Evolutionary conservation across 2,797 vertebrate species (phyloP).

Genomic region (Melanitta fusca): DNA sequence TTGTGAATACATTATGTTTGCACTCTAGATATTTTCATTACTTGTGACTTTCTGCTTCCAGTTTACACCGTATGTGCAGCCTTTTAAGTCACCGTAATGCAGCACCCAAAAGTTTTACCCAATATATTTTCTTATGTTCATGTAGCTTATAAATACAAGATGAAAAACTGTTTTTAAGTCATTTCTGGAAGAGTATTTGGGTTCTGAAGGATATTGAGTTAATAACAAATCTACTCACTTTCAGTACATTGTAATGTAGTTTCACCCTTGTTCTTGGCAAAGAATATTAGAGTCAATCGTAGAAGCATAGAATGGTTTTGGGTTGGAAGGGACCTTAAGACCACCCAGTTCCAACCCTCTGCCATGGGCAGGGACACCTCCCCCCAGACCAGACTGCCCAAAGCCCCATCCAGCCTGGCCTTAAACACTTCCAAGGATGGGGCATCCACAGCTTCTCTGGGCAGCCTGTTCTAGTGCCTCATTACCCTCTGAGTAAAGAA

Average conservation of each 20-base stretch:
- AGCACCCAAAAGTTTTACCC: neutral
- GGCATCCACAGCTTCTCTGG: too few relatives aligned
- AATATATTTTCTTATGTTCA: neutral
- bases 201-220: neutral
- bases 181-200: neutral
- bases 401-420: neutral
- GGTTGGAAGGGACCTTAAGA: neutral
- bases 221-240: neutral
- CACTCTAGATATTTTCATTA: neutral
- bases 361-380: neutral
- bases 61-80: neutral
- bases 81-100: neutral
- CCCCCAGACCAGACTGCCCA: neutral
- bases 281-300: neutral
- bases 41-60: neutral
- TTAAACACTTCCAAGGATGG: too few relatives aligned
- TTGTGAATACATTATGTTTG: neutral
- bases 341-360: neutral
- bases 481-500: neutral
- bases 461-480: neutral
- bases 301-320: neutral
- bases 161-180: neutral
- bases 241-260: neutral
- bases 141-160: neutral
- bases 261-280: neutral